Conservation (phyloP, 30 jellyfish, hydroid and myxozoan species). For the Mastigias papua region DNA sequence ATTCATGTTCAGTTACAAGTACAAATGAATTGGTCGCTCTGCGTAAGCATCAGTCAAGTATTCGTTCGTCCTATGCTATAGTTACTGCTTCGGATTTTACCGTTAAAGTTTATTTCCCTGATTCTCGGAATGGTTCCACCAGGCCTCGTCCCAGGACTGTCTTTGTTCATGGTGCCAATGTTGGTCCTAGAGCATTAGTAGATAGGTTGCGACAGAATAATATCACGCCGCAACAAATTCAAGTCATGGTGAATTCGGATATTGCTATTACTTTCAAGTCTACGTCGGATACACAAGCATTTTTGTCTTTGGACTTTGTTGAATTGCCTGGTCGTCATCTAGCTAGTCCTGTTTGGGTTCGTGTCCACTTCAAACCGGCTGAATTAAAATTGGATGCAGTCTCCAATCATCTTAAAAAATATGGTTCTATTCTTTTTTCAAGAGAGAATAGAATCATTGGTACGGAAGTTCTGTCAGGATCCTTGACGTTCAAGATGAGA, state of each 20-base stretch:
- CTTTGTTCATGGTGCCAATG: background rate
- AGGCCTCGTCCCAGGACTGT: background rate
- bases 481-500: background rate
- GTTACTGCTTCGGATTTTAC: background rate
- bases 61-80: background rate
- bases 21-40: background rate
- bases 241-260: background rate
- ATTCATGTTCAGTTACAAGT: too few relatives aligned
- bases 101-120: background rate
- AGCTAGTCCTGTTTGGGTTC: background rate
- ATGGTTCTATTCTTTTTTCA: background rate
- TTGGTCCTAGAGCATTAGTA: background rate
- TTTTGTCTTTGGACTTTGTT: background rate
- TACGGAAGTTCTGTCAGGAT: background rate
- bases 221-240: background rate
- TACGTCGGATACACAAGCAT: background rate
- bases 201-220: background rate
- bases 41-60: background rate
- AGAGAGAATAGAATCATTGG: background rate
- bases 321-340: background rate
- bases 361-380: background rate
- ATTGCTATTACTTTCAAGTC: background rate
- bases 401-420: background rate
- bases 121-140: background rate
- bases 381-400: background rate